Percentiles rank a stretch among this genome's conserved stretches.
These are phyloP conservation scores for Syngnathus rostellatus DNA, from an alignment of 2,797 vertebrate species.

Conservation along the genomic window DNA sequence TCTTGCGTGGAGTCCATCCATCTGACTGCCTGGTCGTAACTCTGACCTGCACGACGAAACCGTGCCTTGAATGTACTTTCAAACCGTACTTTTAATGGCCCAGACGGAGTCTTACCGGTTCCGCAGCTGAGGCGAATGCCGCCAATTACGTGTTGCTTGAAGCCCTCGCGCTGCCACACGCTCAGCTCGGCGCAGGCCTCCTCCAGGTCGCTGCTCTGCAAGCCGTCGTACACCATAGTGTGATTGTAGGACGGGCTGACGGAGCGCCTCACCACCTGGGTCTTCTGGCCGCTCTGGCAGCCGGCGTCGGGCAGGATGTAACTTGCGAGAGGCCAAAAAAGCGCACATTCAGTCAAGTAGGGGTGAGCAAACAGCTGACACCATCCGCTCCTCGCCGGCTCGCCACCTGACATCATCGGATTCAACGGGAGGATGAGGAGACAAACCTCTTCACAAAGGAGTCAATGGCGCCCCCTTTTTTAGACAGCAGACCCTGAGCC, in stretches of 20 bases:
- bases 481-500: conserved; percentile 78
- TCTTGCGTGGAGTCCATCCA: conserved; percentile 96
- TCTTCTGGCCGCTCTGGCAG: conserved; percentile 82
- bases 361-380: too few species aligned
- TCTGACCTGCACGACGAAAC: conserved; percentile 70
- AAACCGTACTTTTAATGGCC: too few species aligned
- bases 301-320: conserved; percentile 88
- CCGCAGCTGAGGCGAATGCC: conserved; percentile 86
- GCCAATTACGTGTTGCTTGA: conserved; percentile 72
- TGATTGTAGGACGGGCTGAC: conserved; percentile 89
- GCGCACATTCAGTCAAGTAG: not conserved
- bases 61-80: not conserved
- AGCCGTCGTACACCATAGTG: conserved; percentile 98
- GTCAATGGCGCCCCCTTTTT: conserved; percentile 74
- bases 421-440: not conserved
- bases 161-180: conserved; percentile 73
- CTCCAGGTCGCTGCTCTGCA: conserved; percentile 76
- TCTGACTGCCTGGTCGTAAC: conserved; percentile 80
- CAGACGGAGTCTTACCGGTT: conserved; percentile 65
- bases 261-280: conserved; percentile 75
- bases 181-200: conserved; percentile 90
- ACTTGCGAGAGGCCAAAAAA: conserved; percentile 44
- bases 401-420: not conserved
- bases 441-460: conserved; percentile 83
- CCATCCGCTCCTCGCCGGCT: not conserved